phyloP scores from a whole-genome alignment of 1,140 invertebrate species.

The Pseudomyrmex flavicornis region DNA sequence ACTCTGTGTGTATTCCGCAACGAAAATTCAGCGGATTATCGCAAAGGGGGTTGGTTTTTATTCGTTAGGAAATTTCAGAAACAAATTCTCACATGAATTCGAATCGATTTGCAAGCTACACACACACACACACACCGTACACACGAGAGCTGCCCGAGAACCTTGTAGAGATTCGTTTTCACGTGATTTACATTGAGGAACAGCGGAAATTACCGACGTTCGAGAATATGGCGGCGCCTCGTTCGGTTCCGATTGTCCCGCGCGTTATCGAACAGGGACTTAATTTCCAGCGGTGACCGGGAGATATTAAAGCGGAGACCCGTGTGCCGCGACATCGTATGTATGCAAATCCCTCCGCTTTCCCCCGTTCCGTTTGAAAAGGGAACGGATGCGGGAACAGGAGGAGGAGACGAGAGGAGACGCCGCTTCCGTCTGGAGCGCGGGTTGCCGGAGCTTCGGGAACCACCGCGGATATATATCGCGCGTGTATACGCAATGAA shows the following conservation, averaged over 20 bases:
- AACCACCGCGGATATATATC: slow-evolving; percentile 76
- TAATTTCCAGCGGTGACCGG: slow-evolving; percentile 81
- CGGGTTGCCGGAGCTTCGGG: slow-evolving; percentile 75
- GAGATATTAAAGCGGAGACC: slow-evolving; percentile 81
- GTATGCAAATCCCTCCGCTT: slow-evolving; percentile 82
- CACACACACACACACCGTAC: too few relatives aligned
- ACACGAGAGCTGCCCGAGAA: too few relatives aligned
- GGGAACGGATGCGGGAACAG: slow-evolving; percentile 42
- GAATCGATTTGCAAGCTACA: background rate
- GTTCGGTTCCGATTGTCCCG: slow-evolving; percentile 64
- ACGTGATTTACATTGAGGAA: slow-evolving; percentile 60
- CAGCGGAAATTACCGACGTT: slow-evolving; percentile 64
- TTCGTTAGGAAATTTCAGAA: slow-evolving; percentile 52
- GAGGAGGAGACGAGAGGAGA: slow-evolving; percentile 12
- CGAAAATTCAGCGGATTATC: slow-evolving; percentile 56
- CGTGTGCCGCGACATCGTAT: slow-evolving; percentile 82
- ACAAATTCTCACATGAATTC: background rate
- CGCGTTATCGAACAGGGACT: slow-evolving; percentile 71
- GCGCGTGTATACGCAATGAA: too few relatives aligned
- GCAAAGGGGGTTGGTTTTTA: slow-evolving; percentile 43
- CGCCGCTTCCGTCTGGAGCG: slow-evolving; percentile 77
- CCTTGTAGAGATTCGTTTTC: background rate
- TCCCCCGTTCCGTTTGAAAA: slow-evolving; percentile 60
- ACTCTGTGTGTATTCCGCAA: too few relatives aligned
- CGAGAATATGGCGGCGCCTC: slow-evolving; percentile 58